Percentiles rank a stretch among this genome's conserved stretches.
Conservation (phyloP, 2,888 invertebrate genomes). For the Callyntrura sp. region DNA sequence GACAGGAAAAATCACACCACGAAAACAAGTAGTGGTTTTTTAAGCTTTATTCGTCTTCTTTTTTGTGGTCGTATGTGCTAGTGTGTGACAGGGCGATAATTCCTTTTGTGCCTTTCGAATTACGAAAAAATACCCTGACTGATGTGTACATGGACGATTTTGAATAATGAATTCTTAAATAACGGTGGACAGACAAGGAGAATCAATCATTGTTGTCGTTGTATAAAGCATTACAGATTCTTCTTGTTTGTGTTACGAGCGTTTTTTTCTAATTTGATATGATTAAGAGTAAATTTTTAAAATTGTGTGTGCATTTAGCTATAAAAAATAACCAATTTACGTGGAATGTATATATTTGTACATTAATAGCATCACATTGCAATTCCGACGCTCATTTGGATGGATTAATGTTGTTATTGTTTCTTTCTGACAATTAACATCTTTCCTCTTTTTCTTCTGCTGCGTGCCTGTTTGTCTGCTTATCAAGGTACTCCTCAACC, state of each 20-base stretch:
- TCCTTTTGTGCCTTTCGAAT: slow-evolving; percentile 30
- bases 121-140: background rate
- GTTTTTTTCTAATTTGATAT: slow-evolving; percentile 38
- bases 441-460: slow-evolving; percentile 49
- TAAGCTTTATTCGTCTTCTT: background rate
- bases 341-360: slow-evolving; percentile 45
- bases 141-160: slow-evolving; percentile 40
- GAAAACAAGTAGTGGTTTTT: slow-evolving; percentile 51
- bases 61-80: background rate
- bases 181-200: slow-evolving; percentile 35
- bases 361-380: slow-evolving; percentile 38
- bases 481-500: slow-evolving; percentile 66
- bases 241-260: background rate
- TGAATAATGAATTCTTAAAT: slow-evolving; percentile 44
- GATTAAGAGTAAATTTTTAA: slow-evolving; percentile 3
- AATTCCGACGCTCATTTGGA: slow-evolving; percentile 1
- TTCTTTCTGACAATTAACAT: slow-evolving; percentile 68
- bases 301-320: slow-evolving; percentile 15
- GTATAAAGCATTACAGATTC: slow-evolving; percentile 12
- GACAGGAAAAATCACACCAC: slow-evolving; percentile 40
- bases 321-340: slow-evolving; percentile 45
- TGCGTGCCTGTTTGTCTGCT: slow-evolving; percentile 74
- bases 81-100: slow-evolving; percentile 18
- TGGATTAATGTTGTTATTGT: slow-evolving; percentile 72
- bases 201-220: slow-evolving; percentile 53